Conservation (phyloP, 1,140 invertebrate species). For the Phthorimaea operculella region DNA sequence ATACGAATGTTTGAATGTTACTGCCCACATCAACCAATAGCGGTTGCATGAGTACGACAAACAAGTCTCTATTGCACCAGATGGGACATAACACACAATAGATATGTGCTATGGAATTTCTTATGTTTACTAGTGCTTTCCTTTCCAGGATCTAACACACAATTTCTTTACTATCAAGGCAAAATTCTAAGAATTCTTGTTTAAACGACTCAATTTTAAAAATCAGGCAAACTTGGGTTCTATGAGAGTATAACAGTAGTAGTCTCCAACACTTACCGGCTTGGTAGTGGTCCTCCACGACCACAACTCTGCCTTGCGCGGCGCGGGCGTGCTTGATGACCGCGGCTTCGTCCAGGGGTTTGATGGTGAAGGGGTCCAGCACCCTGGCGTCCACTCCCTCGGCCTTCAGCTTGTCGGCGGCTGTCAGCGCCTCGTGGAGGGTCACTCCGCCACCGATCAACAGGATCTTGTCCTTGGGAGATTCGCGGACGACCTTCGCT, state of each 20-base stretch:
- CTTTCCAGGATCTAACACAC: too few relatives aligned
- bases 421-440: slow-evolving; percentile 88
- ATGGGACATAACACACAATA: too few relatives aligned
- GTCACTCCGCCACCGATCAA: slow-evolving; percentile 95
- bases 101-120: too few relatives aligned
- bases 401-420: slow-evolving; percentile 78
- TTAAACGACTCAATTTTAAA: too few relatives aligned
- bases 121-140: too few relatives aligned
- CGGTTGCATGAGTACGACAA: slow-evolving; percentile 37
- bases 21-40: slow-evolving; percentile 28
- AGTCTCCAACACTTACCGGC: slow-evolving; percentile 72
- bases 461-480: slow-evolving; percentile 80
- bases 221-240: too few relatives aligned
- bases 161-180: too few relatives aligned
- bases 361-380: slow-evolving; percentile 95
- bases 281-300: slow-evolving; percentile 97
- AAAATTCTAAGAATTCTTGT: too few relatives aligned
- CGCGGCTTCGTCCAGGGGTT: slow-evolving; percentile 88
- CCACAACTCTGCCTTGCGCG: slow-evolving; percentile 85
- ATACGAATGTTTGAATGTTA: slow-evolving; percentile 23
- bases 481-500: slow-evolving; percentile 82
- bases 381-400: slow-evolving; percentile 79
- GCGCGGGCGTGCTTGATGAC: slow-evolving; percentile 84
- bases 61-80: slow-evolving; percentile 22
- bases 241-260: too few relatives aligned